Percentiles rank a stretch among this genome's conserved stretches.
Conservation (phyloP, 2,113 vertebrate genomes). For the Salminus brasiliensis region DNA sequence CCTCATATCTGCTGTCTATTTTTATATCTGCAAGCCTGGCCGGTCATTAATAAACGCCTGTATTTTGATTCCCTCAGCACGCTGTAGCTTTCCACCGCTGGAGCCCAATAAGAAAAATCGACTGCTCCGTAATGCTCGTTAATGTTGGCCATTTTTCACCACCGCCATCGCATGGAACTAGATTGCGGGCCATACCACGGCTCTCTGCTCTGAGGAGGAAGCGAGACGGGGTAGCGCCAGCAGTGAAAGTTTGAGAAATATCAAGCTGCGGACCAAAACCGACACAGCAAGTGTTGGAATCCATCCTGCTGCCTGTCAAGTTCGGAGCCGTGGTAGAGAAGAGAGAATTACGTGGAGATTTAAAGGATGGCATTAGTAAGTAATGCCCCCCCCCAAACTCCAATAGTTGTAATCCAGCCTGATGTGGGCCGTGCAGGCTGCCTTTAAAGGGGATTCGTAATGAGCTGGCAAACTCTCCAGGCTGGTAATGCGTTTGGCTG, state of each 20-base stretch:
- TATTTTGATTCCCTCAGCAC: conserved; percentile 66
- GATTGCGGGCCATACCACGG: conserved; percentile 57
- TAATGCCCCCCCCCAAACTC: too few species aligned
- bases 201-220: conserved; percentile 43
- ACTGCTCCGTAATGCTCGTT: conserved; percentile 57
- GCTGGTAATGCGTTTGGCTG: conserved; percentile 47
- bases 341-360: conserved; percentile 58
- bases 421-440: conserved; percentile 32
- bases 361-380: conserved; percentile 61
- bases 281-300: conserved; percentile 35
- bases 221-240: conserved; percentile 35
- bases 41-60: conserved; percentile 64
- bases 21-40: conserved; percentile 52
- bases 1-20: conserved; percentile 60
- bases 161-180: conserved; percentile 59
- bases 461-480: conserved; percentile 46
- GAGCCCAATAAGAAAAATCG: conserved; percentile 58
- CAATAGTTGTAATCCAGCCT: conserved; percentile 58
- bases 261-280: background rate
- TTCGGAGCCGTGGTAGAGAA: conserved; percentile 56
- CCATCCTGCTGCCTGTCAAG: conserved; percentile 57
- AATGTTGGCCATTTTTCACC: conserved; percentile 69
- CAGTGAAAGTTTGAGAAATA: background rate
- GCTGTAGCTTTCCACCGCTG: conserved; percentile 53
- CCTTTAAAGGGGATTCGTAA: conserved; percentile 53